phyloP scores from a whole-genome alignment of 92 coral and sea anemone genomes.

The Diadumene lineata region DNA sequence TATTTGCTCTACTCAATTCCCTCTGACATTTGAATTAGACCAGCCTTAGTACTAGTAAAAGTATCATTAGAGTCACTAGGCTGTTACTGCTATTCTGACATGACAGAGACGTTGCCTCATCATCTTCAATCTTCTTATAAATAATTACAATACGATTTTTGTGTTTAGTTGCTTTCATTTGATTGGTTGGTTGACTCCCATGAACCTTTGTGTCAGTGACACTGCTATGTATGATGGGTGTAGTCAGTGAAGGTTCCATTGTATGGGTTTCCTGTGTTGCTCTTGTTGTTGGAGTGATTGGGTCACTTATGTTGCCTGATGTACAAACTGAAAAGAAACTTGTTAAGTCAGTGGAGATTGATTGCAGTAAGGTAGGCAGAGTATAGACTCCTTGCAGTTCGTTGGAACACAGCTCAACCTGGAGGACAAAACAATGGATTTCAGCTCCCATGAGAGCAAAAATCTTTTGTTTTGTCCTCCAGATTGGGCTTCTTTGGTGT shows the following conservation, averaged over 20 bases:
- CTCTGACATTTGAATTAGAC: background rate
- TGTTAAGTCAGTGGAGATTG: background rate
- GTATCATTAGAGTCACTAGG: background rate
- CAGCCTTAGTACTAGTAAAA: background rate
- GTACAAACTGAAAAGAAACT: slow-evolving; percentile 5
- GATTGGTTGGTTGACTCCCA: slow-evolving; percentile 1
- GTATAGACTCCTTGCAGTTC: too few species aligned
- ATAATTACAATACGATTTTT: slow-evolving; percentile 29
- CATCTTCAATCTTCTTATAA: slow-evolving; percentile 29
- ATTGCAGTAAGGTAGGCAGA: too few species aligned
- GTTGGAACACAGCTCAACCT: too few species aligned
- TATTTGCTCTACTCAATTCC: background rate
- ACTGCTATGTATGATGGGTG: slow-evolving; percentile 9
- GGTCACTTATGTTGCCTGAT: slow-evolving; percentile 16
- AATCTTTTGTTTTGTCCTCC: too few species aligned
- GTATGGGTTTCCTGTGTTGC: slow-evolving; percentile 15
- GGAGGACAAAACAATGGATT: too few species aligned
- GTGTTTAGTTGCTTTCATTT: slow-evolving; percentile 3
- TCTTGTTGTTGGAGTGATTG: slow-evolving; percentile 1
- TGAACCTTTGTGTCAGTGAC: background rate
- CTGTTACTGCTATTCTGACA: background rate
- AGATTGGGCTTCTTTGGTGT: too few species aligned
- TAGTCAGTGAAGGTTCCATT: background rate
- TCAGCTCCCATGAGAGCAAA: too few species aligned
- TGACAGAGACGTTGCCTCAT: background rate